Evolutionary conservation across 2,797 vertebrate species (phyloP), one percentile per base, ranked within the genome.

Genomic region (Dendrocincla fuliginosa): DNA sequence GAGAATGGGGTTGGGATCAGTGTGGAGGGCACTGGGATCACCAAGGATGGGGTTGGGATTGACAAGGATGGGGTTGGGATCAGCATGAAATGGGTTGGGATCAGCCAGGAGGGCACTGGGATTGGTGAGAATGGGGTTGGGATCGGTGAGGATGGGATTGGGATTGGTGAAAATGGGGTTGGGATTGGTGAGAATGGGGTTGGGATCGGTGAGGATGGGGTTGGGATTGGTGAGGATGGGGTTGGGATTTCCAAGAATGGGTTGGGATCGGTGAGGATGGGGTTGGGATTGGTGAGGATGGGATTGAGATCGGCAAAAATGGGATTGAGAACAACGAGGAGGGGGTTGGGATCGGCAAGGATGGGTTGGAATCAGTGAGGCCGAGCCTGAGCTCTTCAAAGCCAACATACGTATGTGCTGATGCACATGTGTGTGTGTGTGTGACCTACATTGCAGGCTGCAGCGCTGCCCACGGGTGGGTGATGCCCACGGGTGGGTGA

Each of bases 401-500:
- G 83, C 5, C 78, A 25, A 16, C 63, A 3, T 28, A 33, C 7
- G 82, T 23, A 11, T 10, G 4, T 6, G 84, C 28, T 1, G 82
- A n/a, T 65, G 78, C 64, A 20, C 37, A 3, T 7, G 30, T 6
- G 44, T 23, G 78, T 17, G 78, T 23, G 13, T 90, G 87, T 23
- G 56, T 60, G 57, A 90, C 84, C 93, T 82, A 90, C 90, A 92
- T 87, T 77, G 13, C 3, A 49, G 42, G 63, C 63, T 12, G 57
- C 1, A 15, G 53, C 33, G 0, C 11, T 18, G 28, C 10, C 73
- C 53, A 10, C 1, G 19, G 37, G 68, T 32, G 49, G 10, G 67
- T 13, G 39, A 41, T 22, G 18, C 37, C 59, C 59, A 61, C 13
- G 22, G 47, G 67, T 32, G 49, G 10, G 60, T 13, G 28, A 41